phyloP scores from a whole-genome alignment of 2,888 invertebrate species.

The Prosapia bicincta region DNA sequence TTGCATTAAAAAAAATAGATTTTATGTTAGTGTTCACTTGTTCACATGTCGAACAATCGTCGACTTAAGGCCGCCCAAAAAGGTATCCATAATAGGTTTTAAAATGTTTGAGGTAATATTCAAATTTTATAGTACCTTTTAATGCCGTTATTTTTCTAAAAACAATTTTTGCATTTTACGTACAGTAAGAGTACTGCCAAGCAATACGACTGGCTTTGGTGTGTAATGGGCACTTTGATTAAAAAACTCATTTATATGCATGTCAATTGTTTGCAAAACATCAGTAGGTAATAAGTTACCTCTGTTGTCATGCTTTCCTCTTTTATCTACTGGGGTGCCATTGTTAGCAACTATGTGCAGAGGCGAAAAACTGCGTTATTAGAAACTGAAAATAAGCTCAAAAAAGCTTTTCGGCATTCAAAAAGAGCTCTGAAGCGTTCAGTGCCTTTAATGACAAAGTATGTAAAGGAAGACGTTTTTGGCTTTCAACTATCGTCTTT shows the following conservation, averaged over 20 bases:
- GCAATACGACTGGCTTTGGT: too few species aligned
- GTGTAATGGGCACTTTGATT: not conserved
- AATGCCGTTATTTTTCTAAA: not conserved
- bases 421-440: too few species aligned
- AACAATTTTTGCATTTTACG: not conserved
- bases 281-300: not conserved
- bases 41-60: too few species aligned
- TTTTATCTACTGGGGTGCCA: too few species aligned
- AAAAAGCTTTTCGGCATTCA: not conserved
- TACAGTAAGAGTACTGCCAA: too few species aligned
- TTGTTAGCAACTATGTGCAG: not conserved
- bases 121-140: not conserved
- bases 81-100: too few species aligned
- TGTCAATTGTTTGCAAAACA: not conserved
- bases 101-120: too few species aligned
- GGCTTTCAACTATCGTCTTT: not conserved
- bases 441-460: too few species aligned
- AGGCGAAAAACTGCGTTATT: conserved; percentile 2
- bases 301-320: too few species aligned
- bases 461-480: too few species aligned
- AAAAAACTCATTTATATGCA: not conserved
- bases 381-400: too few species aligned
- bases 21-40: not conserved
- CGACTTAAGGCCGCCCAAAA: too few species aligned
- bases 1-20: not conserved